Evolutionary conservation across 2,797 vertebrate genomes (phyloP).

Genomic region (Labeo calbasu): DNA sequence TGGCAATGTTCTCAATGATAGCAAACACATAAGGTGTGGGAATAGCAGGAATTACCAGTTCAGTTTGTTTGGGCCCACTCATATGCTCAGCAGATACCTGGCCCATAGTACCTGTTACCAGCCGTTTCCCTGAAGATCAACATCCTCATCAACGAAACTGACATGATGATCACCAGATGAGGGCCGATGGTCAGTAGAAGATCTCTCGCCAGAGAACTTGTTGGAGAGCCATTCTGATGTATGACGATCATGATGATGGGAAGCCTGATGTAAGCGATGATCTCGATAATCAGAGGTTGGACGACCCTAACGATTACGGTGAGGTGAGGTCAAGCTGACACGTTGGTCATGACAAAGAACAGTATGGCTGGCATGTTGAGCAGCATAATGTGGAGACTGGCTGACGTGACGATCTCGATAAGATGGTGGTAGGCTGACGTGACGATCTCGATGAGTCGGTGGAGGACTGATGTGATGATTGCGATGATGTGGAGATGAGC

Average conservation of each 20-base stretch:
- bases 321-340: neutral
- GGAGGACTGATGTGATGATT: neutral
- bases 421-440: neutral
- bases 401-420: neutral
- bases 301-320: neutral
- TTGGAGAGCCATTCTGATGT: too few relatives aligned
- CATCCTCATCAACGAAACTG: neutral
- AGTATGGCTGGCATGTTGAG: neutral
- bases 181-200: neutral
- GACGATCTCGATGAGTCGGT: neutral
- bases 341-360: neutral
- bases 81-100: neutral
- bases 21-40: conserved; percentile 32
- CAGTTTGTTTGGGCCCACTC: conserved; percentile 5
- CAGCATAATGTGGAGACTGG: neutral
- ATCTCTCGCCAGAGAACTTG: neutral
- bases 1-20: conserved; percentile 26
- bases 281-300: neutral
- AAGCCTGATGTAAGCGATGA: neutral
- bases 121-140: neutral
- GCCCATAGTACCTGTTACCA: conserved; percentile 13
- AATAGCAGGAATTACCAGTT: neutral
- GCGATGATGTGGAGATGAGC: too few relatives aligned
- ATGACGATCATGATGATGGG: neutral
- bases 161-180: neutral